Base-by-base conservation (phyloP, 2,888 invertebrate species). In the Cheilosia vernalis region DNA sequence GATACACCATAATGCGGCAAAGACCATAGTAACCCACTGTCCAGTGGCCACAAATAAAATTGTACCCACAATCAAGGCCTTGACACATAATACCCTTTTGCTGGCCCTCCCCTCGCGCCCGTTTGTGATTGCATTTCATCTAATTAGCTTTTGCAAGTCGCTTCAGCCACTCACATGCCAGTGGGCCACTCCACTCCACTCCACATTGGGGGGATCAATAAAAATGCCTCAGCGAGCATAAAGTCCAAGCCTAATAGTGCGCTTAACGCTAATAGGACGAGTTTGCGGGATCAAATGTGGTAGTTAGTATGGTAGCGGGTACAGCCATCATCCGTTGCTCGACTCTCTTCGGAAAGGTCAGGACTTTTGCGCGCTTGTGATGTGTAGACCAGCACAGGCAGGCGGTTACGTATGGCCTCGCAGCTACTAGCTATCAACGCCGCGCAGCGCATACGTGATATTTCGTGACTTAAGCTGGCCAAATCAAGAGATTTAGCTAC, bases 241-340 rank as follows among this genome's bases (percentile, higher is more conserved):
- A 37, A 47, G 79, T 78, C 78, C 73, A 72, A 53, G 82, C 63
- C 73, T 67, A 40, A 61, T 70, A 42, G 64, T 56, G 67, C 47
- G 69, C 69, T 70, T 74, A 74, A 74, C 84, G 74, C 80, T 84
- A 84, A 84, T 84, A 74, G 84, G 84, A 84, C 80, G 80, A 84
- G 80, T 80, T 80, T 80, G 74, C 55, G 79, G 74, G 84, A 84
- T 84, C 80, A 84, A 84, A 84, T 84, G 80, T 76, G 80, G 80
- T 84, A 80, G 80, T 74, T 80, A 80, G 64, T 60, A 5, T 76
- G 74, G 84, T 74, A 84, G 84, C 84, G 60, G 60, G 70, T 70
- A 61, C 84, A 80, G 80, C 70, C 80, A 80, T 84, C 84, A 80
- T 80, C 74, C 61, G 51, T 58, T 80, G 74, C 63, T 84, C 70